Evolutionary conservation across 2,113 vertebrate genomes (phyloP).

Genomic region (Diadophis punctatus): DNA sequence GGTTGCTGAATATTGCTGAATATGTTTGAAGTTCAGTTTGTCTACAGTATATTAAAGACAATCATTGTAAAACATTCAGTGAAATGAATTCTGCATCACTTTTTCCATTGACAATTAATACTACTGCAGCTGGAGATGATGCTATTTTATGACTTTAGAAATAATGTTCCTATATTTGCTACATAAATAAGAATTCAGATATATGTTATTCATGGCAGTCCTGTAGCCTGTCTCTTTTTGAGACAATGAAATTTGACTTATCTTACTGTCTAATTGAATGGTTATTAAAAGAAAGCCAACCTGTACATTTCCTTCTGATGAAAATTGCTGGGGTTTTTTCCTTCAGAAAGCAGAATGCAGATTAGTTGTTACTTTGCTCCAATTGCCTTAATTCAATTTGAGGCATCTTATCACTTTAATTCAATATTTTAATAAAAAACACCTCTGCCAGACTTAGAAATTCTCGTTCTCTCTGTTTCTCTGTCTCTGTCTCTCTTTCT

Average conservation of each 20-base stretch:
- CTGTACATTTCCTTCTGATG: background rate
- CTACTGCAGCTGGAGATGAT: background rate
- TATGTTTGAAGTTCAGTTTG: background rate
- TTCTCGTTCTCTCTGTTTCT: background rate
- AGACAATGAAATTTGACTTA: background rate
- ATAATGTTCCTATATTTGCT: background rate
- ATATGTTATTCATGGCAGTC: no score
- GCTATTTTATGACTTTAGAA: background rate
- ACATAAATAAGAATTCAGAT: background rate
- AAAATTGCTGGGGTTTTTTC: background rate
- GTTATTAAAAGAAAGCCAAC: background rate
- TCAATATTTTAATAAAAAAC: background rate
- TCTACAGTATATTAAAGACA: background rate
- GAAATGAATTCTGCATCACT: background rate
- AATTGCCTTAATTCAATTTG: background rate
- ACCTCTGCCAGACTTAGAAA: background rate
- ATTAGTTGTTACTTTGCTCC: background rate
- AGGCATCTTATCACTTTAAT: background rate
- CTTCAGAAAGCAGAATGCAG: background rate
- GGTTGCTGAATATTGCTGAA: background rate
- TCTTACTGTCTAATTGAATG: background rate
- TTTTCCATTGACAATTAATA: background rate
- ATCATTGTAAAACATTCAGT: background rate
- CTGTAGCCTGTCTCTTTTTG: background rate
- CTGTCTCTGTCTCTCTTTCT: background rate